Evolutionary conservation across 2,113 vertebrate species (phyloP).

Genomic region (Erythrocercus mccallii): DNA sequence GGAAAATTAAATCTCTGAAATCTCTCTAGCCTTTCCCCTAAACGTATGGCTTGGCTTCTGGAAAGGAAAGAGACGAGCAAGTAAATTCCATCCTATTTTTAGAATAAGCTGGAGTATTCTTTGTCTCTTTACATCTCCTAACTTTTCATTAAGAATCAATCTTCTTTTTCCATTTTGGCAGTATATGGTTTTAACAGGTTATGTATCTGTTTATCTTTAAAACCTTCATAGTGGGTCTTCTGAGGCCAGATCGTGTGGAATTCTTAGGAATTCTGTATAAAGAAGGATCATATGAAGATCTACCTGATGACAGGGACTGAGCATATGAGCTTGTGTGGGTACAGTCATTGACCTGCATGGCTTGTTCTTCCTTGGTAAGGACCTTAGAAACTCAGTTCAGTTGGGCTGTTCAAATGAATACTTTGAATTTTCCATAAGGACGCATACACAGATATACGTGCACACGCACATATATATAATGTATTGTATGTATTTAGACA

Average conservation of each 20-base stretch:
- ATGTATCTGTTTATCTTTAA: neutral
- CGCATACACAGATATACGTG: rapidly evolving
- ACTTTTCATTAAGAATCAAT: neutral
- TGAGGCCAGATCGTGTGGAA: neutral
- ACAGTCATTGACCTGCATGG: neutral
- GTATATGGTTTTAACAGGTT: neutral
- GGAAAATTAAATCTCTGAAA: conserved; percentile 43
- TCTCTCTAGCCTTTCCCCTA: conserved; percentile 11
- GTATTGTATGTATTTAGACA: neutral
- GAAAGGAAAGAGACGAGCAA: neutral
- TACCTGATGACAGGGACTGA: neutral
- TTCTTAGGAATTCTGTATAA: neutral
- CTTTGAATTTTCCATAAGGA: neutral
- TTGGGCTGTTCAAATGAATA: neutral
- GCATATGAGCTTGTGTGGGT: rapidly evolving
- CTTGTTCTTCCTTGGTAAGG: neutral
- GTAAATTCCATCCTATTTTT: conserved; percentile 8
- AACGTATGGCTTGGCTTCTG: neutral
- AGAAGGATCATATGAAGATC: neutral
- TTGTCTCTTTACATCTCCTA: neutral
- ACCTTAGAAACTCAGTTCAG: neutral
- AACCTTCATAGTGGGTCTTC: neutral
- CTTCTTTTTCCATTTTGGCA: neutral
- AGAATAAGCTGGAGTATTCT: neutral
- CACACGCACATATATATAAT: too few species aligned